Base-by-base conservation (phyloP, 1,140 invertebrate genomes). In the Drosophila parvula region DNA sequence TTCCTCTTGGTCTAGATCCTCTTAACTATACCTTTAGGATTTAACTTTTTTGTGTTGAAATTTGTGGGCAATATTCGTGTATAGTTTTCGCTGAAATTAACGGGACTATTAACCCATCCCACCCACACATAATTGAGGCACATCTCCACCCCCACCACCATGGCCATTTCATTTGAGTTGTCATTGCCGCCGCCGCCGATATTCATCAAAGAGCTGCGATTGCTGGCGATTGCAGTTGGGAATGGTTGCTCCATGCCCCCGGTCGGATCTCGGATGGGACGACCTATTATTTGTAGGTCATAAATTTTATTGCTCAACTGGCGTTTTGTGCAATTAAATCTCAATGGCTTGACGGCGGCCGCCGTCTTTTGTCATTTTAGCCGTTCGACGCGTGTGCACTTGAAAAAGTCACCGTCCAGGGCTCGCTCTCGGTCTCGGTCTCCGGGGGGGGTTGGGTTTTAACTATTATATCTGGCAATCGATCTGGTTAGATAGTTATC, bases 231-330 rank as follows among this genome's bases (percentile, higher is more conserved):
- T 61, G 8, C 5, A n/a, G 44, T 8, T 4, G 41, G 41, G 16
- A 10, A 10, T 18, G 9, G 22, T 22, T 22, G 22, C 12, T 12
- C 45, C n/a, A 47, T 48, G n/a, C 22, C 43, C 10, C 43, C 53
- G 14, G 14, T 38, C 34, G 11, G 30, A 30, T 34, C 36, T 74
- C 74, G 79, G 79, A 77, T 71, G 83, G 79, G 79, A 77, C 74
- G 83, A 83, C 79, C 89, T 81, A 91, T 91, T 91, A 91, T 91
- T 91, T 91, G 89, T 91, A 91, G 84, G 89, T 89, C 89, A 91
- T 91, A 91, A 91, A 91, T 91, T 91, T 91, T 91, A 91, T 91
- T 91, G 89, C 89, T 91, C 79, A 83, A 86, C 85, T 90, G 90
- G 75, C 90, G 90, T 74, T 88, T 55, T 78, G 65, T 88, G 89